Conservation (phyloP, 2,888 invertebrate species). For the Mechanitis messenoides region DNA sequence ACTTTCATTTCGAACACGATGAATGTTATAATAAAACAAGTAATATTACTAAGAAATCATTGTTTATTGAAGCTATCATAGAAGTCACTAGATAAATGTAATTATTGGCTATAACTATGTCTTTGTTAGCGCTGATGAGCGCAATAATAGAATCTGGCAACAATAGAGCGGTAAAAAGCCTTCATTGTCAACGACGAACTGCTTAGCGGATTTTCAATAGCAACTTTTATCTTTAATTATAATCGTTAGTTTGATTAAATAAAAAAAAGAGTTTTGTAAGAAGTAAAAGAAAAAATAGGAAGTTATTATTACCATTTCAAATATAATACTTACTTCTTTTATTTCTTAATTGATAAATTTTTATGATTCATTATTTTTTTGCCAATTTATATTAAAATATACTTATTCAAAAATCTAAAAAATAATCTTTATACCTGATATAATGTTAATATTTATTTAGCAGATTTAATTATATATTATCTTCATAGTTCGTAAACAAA, state of each 20-base stretch:
- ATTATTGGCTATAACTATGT: constrained; percentile 50
- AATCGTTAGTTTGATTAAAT: not conserved
- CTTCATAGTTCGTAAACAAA: not conserved
- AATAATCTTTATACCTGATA: not conserved
- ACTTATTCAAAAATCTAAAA: not conserved
- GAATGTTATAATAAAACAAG: not conserved
- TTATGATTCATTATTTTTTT: no score
- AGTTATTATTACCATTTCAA: not conserved
- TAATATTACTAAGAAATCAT: not conserved
- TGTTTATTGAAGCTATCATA: not conserved
- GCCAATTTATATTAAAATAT: no score
- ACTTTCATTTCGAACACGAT: no score
- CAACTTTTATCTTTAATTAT: constrained; percentile 3
- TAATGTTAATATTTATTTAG: no score
- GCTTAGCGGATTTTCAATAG: constrained; percentile 27
- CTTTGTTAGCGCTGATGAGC: constrained; percentile 36
- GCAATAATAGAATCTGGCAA: constrained; percentile 40
- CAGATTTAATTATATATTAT: no score
- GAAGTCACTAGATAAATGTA: constrained; percentile 36
- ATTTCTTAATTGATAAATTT: no score
- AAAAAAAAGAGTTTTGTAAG: not conserved
- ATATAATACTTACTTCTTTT: no score
- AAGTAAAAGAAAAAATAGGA: not conserved
- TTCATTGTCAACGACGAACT: constrained; percentile 31
- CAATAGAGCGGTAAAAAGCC: constrained; percentile 36